A percentile compares a stretch with the other conserved stretches of the same genome.
These are phyloP conservation scores for Siniperca scherzeri DNA, from an alignment of 2,797 vertebrate genomes.

Conservation along the genomic window DNA sequence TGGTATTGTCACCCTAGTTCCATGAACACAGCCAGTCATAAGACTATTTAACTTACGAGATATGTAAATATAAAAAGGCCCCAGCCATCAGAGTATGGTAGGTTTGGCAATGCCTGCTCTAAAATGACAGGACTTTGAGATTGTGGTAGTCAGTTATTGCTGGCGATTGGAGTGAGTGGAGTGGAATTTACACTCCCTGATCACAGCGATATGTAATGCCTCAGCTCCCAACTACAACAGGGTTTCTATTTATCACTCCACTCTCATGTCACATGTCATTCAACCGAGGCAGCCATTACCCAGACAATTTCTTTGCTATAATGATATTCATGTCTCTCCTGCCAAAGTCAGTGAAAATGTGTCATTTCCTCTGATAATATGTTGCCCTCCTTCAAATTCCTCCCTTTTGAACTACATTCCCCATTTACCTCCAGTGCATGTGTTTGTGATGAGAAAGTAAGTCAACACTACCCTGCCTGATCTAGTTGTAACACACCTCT, in stretches of 20 bases:
- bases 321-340: background rate
- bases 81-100: no score
- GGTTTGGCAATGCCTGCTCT: background rate
- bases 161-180: background rate
- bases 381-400: slow-evolving; percentile 18
- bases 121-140: background rate
- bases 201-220: background rate
- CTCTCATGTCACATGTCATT: background rate
- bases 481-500: slow-evolving; percentile 68
- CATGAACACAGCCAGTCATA: background rate
- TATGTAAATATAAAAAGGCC: background rate
- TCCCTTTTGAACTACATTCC: slow-evolving; percentile 31
- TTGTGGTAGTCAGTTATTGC: background rate
- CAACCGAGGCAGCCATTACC: background rate
- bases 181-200: background rate
- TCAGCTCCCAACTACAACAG: background rate
- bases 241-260: background rate
- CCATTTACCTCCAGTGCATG: slow-evolving; percentile 29
- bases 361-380: slow-evolving; percentile 12
- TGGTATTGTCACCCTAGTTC: background rate
- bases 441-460: slow-evolving; percentile 69
- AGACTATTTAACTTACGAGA: background rate
- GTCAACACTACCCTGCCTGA: slow-evolving; percentile 70
- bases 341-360: slow-evolving; percentile 15
- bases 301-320: background rate